Percentiles rank a stretch among this genome's conserved stretches.
These are phyloP conservation scores for Anser cygnoides DNA, from an alignment of 2,113 vertebrate genomes.

Conservation along the genomic window DNA sequence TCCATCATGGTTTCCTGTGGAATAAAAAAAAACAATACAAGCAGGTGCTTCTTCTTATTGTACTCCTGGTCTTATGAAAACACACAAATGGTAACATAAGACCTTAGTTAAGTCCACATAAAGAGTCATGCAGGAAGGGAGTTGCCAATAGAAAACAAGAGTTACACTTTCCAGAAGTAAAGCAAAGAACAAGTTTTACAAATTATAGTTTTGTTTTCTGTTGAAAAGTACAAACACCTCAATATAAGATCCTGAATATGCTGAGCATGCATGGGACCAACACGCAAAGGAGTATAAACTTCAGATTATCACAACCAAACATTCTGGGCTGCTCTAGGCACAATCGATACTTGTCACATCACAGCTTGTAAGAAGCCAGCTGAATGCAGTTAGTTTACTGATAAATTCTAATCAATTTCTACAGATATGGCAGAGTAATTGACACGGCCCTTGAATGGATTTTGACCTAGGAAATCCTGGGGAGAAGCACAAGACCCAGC, in stretches of 20 bases:
- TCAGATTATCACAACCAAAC: not conserved
- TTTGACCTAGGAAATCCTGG: not conserved
- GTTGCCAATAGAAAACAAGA: not conserved
- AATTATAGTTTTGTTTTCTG: not conserved
- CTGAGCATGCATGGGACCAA: not conserved
- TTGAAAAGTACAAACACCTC: not conserved
- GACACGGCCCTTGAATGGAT: not conserved
- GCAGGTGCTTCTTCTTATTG: not conserved
- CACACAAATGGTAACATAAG: not conserved
- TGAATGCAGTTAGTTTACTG: not conserved
- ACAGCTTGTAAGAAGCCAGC: not conserved
- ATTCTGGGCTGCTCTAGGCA: not conserved
- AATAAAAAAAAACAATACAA: not conserved
- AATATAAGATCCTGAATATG: not conserved
- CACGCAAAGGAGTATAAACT: not conserved
- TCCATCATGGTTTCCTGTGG: slow-evolving; percentile 96
- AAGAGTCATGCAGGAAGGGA: not conserved
- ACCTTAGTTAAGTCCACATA: not conserved
- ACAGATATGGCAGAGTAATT: not conserved
- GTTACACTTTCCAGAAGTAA: not conserved
- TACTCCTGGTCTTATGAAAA: not conserved
- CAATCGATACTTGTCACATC: not conserved
- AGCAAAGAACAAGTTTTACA: not conserved
- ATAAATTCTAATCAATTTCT: not conserved
- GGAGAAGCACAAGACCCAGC: not conserved